These are phyloP conservation scores for Dendrocincla fuliginosa DNA, from an alignment of 2,797 vertebrate species.

Conservation along the genomic window DNA sequence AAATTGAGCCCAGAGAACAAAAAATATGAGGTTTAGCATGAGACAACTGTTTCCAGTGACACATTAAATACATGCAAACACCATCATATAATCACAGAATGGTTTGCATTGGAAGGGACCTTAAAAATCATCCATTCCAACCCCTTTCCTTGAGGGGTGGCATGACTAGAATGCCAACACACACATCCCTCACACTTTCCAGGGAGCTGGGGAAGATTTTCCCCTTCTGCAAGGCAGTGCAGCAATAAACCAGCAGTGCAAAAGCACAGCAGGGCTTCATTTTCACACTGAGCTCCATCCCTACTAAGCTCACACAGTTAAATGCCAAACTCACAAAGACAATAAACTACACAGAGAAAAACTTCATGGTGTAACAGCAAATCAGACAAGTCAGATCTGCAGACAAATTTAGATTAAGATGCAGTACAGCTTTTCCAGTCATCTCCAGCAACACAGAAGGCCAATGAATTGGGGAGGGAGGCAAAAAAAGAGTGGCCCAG, in stretches of 20 bases:
- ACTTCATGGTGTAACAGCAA: neutral
- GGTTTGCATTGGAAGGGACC: neutral
- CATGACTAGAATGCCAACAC: neutral
- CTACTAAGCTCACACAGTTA: neutral
- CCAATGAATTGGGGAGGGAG: rapidly evolving
- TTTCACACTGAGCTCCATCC: neutral
- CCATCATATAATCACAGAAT: neutral
- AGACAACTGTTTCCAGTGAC: neutral
- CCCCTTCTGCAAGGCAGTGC: neutral
- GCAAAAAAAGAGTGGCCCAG: neutral
- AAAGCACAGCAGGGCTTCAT: neutral
- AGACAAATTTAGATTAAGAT: neutral
- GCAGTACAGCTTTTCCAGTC: neutral
- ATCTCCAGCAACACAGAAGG: neutral
- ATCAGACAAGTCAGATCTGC: neutral
- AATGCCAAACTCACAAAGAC: neutral
- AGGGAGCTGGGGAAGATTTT: neutral
- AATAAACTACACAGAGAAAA: neutral
- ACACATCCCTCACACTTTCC: neutral
- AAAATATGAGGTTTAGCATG: rapidly evolving
- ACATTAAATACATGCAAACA: neutral
- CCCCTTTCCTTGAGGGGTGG: neutral
- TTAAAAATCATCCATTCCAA: neutral
- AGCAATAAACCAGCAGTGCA: neutral
- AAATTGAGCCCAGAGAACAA: neutral